A percentile compares a stretch with the other conserved stretches of the same genome.
phyloP scores from a whole-genome alignment of 2,113 vertebrate genomes.

The Balaenoptera acutorostrata region DNA sequence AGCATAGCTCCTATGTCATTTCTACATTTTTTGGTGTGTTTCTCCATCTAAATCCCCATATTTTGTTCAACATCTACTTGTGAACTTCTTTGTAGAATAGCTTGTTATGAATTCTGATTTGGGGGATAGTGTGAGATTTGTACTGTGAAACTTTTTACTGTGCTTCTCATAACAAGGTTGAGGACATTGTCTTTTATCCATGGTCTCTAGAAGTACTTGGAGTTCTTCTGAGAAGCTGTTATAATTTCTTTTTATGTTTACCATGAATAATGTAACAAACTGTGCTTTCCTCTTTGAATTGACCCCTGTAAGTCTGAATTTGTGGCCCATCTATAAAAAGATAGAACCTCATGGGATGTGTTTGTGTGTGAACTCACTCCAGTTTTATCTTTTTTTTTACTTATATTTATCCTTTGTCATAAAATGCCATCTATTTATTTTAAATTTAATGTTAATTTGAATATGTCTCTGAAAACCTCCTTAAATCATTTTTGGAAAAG shows the following conservation, averaged over 20 bases:
- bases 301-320: background rate
- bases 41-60: background rate
- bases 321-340: background rate
- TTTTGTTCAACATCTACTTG: constrained; percentile 7
- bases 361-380: background rate
- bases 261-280: background rate
- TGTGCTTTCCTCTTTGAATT: background rate
- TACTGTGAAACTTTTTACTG: background rate
- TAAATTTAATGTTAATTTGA: background rate
- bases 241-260: constrained; percentile 3
- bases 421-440: background rate
- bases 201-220: background rate
- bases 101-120: constrained; percentile 7
- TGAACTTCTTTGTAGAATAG: background rate
- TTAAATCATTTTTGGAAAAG: background rate
- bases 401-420: background rate
- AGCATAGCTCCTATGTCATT: background rate
- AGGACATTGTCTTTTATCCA: background rate
- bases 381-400: background rate
- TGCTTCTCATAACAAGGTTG: background rate
- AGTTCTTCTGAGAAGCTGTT: background rate
- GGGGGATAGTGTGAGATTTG: background rate
- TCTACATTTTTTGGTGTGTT: background rate
- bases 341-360: background rate
- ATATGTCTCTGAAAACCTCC: background rate